Evolutionary conservation across 2,888 invertebrate species (phyloP).

Genomic region (Tachina lurida): DNA sequence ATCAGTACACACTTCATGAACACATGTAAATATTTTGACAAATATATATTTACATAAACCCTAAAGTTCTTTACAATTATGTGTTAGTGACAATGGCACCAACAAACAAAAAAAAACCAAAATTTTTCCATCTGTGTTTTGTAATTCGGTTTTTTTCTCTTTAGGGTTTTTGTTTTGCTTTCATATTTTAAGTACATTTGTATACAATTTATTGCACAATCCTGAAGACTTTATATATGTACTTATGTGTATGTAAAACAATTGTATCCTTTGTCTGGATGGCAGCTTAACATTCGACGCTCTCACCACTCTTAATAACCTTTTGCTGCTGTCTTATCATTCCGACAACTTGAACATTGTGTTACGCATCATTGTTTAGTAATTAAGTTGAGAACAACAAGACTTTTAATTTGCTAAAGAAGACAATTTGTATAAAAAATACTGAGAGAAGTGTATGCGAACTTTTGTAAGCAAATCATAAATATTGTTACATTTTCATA

Average conservation of each 20-base stretch:
- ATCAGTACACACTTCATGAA: neutral
- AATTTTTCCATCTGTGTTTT: constrained; percentile 52
- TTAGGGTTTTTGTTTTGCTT: neutral
- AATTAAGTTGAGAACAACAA: constrained; percentile 68
- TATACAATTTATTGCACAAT: constrained; percentile 41
- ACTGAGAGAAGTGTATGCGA: neutral
- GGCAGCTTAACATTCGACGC: neutral
- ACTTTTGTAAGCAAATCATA: constrained; percentile 6
- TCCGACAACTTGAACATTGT: constrained; percentile 25
- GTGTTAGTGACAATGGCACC: neutral
- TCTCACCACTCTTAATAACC: neutral
- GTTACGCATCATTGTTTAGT: constrained; percentile 65
- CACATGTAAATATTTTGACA: constrained; percentile 18
- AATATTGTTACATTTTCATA: constrained; percentile 37
- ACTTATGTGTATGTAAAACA: neutral
- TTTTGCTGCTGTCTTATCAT: neutral
- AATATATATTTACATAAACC: constrained; percentile 16
- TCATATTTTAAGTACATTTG: constrained; percentile 51
- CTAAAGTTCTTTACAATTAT: constrained; percentile 7
- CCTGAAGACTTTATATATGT: neutral
- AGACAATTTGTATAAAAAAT: constrained; percentile 39
- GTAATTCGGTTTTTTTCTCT: constrained; percentile 3
- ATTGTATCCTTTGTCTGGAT: neutral
- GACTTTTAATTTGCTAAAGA: constrained; percentile 73
- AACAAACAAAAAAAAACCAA: constrained; percentile 2